Base-by-base conservation (phyloP, 1,140 invertebrate genomes). In the Drosophila ironensis region DNA sequence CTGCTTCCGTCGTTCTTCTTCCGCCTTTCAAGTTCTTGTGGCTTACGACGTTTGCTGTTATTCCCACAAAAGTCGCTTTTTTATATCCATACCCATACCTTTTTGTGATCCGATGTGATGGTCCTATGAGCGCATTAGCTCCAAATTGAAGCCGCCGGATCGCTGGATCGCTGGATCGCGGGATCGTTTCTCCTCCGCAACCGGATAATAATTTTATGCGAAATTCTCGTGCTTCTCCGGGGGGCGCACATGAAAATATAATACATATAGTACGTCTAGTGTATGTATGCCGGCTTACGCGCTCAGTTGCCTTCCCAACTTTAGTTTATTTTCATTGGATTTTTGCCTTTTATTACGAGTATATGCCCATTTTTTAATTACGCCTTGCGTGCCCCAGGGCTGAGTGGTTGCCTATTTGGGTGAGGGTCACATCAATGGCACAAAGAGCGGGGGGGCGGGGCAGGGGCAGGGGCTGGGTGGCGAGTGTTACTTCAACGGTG, bases 141-240 rank as follows among this genome's bases (percentile, higher is more conserved):
- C 47, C 30, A 64, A 52, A 53, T 50, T 59, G 41, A 45, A 51
- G 53, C 63, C 61, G 37, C 9, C n/a, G n/a, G n/a, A n/a, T n/a
- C n/a, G n/a, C n/a, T n/a, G n/a, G n/a, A n/a, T n/a, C n/a, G n/a
- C n/a, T 9, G 24, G 30, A 37, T 27, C 42, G 19, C 14, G 11
- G 1, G n/a, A 27, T 9, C 9, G 25, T 22, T 17, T 44, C 19
- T 42, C 4, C 40, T 54, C n/a, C 48, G 30, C 19, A 50, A n/a
- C n/a, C n/a, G 40, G 30, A 47, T 9, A 11, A 35, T 61, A 72
- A 78, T 73, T 78, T 77, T 73, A 77, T 77, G 74, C 74, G 74
- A 68, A 78, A 50, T 78, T 78, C 63, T 80, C 74, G 75, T 69
- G 75, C 45, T 73, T 78, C 51, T 53, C 74, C 73, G 56, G 42